Conservation (phyloP, 2,888 invertebrate genomes). For the Lepidocyrtinus sp. region DNA sequence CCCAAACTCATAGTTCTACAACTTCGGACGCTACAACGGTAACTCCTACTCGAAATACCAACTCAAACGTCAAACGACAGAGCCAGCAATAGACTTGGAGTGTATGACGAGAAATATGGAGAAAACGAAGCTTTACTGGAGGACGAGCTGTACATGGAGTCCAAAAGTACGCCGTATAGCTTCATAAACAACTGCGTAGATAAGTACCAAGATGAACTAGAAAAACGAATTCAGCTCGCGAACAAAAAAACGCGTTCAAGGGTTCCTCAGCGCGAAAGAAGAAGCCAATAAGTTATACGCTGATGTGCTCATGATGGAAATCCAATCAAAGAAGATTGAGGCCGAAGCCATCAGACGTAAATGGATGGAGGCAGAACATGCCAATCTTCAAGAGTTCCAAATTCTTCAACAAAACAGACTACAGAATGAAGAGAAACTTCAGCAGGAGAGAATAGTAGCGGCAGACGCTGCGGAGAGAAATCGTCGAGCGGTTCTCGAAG, state of each 20-base stretch:
- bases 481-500: slow-evolving; percentile 31
- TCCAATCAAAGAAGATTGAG: background rate
- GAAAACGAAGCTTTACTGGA: slow-evolving; percentile 29
- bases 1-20: slow-evolving; percentile 48
- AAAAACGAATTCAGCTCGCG: slow-evolving; percentile 1
- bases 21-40: slow-evolving; percentile 36
- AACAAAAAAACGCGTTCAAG: background rate
- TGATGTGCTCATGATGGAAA: background rate
- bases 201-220: slow-evolving; percentile 29
- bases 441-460: slow-evolving; percentile 29
- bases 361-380: slow-evolving; percentile 11
- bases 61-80: background rate
- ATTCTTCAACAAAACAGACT: slow-evolving; percentile 11
- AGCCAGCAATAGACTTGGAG: slow-evolving; percentile 29
- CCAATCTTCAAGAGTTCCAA: slow-evolving; percentile 18
- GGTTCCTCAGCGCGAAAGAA: background rate
- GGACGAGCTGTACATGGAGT: slow-evolving; percentile 45
- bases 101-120: slow-evolving; percentile 18
- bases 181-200: slow-evolving; percentile 1
- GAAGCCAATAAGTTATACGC: background rate
- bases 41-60: slow-evolving; percentile 34
- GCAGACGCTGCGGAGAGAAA: slow-evolving; percentile 5
- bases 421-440: slow-evolving; percentile 14
- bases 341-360: slow-evolving; percentile 4
- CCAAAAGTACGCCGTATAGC: slow-evolving; percentile 3